Conservation (phyloP, 1,140 invertebrate genomes). For the Eupristina koningsbergeri region DNA sequence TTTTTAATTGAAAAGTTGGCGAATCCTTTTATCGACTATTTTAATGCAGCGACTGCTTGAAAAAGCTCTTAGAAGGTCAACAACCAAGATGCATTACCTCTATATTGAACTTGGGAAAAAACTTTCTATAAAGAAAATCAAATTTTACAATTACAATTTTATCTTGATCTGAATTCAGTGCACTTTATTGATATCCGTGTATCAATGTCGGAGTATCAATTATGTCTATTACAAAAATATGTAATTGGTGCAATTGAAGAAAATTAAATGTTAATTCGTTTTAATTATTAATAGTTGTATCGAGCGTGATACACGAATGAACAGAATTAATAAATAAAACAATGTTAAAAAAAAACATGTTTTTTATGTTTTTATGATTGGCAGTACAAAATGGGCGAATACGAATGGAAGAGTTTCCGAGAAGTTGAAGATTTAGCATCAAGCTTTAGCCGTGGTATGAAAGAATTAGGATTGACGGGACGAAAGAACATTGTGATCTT, state of each 20-base stretch:
- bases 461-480: slow-evolving; percentile 78
- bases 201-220: neutral
- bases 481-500: slow-evolving; percentile 91
- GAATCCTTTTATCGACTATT: neutral
- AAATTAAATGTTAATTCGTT: no score
- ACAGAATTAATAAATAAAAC: neutral
- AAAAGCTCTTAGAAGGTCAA: no score
- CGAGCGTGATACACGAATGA: neutral
- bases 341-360: no score
- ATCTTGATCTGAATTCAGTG: no score
- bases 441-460: slow-evolving; percentile 86
- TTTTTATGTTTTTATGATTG: slow-evolving; percentile 44
- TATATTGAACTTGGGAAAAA: no score
- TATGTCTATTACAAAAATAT: no score
- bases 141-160: neutral
- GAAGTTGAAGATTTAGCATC: slow-evolving; percentile 84
- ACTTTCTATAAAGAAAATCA: neutral
- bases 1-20: no score
- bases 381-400: slow-evolving; percentile 92
- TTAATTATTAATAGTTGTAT: no score
- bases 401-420: slow-evolving; percentile 90
- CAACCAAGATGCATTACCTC: no score
- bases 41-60: no score
- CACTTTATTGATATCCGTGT: no score
- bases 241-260: no score